Evolutionary conservation across 2,888 invertebrate species (phyloP), one percentile per base, ranked within the genome.

Genomic region (Glyphotaelius pellucidus): DNA sequence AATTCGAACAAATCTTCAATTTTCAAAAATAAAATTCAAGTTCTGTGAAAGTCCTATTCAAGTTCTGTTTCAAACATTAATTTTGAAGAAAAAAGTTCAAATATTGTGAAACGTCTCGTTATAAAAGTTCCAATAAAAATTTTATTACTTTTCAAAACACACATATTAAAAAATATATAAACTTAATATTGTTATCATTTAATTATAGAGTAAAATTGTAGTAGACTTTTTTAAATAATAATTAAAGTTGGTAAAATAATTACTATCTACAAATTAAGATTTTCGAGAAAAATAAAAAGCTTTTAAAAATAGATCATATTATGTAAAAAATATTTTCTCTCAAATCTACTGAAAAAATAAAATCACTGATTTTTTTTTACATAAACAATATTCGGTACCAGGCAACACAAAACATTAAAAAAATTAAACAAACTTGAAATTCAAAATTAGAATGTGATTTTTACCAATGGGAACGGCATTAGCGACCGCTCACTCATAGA

Each of bases 401-500:
- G 84, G 80, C 91, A 91, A 79, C 42, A 85, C 84, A 79, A 80
- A 14, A 35, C 19, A 32, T 32, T 3, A 83, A 19, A 83, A 19
- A 25, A 79, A 79, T 67, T 38, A 79, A 79, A 31, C 25, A 52
- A 47, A 79, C 31, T 11, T 25, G 1, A 30, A 67, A 19, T 90
- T 85, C 42, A 79, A 90, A 90, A 85, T 84, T n/a, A 79, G 84
- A 90, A 90, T 90, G 79, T 32, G 7, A 80, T 79, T 85, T 90
- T 96, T 96, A 96, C 96, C 96, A 96, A 95, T 94, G 95, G 96
- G 95, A 96, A 87, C 96, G 96, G 93, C 96, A 87, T 96, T 92
- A 96, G 95, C 31, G 96, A 96, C 94, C 96, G 94, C 94, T 96
- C 96, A 95, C 96, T 96, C 96, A 96, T 96, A 19, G 96, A 96